Evolutionary conservation across 2,888 invertebrate genomes (phyloP).

Genomic region (Aleiodes leptofemur): DNA sequence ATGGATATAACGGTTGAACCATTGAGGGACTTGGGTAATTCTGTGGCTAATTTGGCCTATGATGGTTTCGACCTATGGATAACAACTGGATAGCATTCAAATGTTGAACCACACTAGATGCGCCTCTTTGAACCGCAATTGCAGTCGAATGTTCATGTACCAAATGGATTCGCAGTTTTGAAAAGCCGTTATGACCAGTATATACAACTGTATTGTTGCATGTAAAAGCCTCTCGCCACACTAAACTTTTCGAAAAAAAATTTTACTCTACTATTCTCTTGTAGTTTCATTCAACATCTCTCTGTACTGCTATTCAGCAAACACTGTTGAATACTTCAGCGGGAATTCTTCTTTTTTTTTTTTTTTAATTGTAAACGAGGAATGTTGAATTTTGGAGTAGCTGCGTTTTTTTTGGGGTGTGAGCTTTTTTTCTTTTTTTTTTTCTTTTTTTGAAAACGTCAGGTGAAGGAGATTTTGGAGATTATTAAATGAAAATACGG

Average conservation of each 20-base stretch:
- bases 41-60: slow-evolving; percentile 41
- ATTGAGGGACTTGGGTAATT: slow-evolving; percentile 28
- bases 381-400: too few relatives aligned
- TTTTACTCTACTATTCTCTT: not conserved
- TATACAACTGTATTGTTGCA: slow-evolving; percentile 1
- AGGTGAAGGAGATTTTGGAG: too few relatives aligned
- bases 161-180: slow-evolving; percentile 33
- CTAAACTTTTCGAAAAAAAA: slow-evolving; percentile 18
- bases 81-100: slow-evolving; percentile 23
- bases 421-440: too few relatives aligned
- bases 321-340: too few relatives aligned
- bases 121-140: slow-evolving; percentile 38
- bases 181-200: slow-evolving; percentile 5
- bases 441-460: too few relatives aligned
- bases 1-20: not conserved
- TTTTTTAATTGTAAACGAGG: too few relatives aligned
- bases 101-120: slow-evolving; percentile 22
- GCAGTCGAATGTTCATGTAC: slow-evolving; percentile 28
- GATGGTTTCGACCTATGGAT: slow-evolving; percentile 31
- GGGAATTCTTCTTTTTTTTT: too few relatives aligned
- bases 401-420: too few relatives aligned
- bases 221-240: slow-evolving; percentile 25
- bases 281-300: not conserved
- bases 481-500: too few relatives aligned
- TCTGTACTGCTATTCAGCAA: not conserved